A percentile compares a stretch with the other conserved stretches of the same genome.
Conservation (phyloP, 1,140 invertebrate genomes). For the Vollenhovia emeryi region DNA sequence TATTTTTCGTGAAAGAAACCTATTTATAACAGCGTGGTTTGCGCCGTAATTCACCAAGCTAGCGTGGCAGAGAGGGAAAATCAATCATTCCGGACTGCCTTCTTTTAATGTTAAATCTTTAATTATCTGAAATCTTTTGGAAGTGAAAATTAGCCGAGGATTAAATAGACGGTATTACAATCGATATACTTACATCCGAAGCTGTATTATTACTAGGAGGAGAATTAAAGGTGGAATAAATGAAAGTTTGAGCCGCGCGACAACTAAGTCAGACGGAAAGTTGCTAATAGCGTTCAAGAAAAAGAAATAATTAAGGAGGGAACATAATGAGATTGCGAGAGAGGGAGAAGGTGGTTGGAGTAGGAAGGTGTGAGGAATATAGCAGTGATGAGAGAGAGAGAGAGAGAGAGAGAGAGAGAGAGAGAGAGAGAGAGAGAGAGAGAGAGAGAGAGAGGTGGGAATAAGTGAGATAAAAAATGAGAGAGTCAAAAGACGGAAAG, state of each 20-base stretch:
- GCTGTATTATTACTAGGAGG: constrained; percentile 64
- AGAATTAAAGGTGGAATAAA: constrained; percentile 70
- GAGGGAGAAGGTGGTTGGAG: constrained; percentile 29
- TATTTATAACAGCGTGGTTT: constrained; percentile 56
- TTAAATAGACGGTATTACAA: constrained; percentile 24
- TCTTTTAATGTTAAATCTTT: constrained; percentile 60
- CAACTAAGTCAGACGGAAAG: constrained; percentile 64
- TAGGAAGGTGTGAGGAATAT: constrained; percentile 1
- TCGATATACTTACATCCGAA: constrained; percentile 34
- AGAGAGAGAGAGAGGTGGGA: not conserved
- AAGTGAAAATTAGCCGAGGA: constrained; percentile 59
- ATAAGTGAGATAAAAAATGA: constrained; percentile 43
- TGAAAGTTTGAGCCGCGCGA: constrained; percentile 64
- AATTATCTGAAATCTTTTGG: constrained; percentile 62
- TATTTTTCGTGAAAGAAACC: constrained; percentile 58
- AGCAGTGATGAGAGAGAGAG: not conserved
- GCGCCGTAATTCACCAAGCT: constrained; percentile 48
- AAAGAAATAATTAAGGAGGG: constrained; percentile 77
- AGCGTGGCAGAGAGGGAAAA: constrained; percentile 23
- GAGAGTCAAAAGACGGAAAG: constrained; percentile 36
- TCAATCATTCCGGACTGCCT: constrained; percentile 41
- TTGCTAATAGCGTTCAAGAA: constrained; percentile 75
- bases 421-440: constrained; percentile 5
- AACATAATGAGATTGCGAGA: constrained; percentile 75
- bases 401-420: not conserved